Evolutionary conservation across 1,140 invertebrate genomes (phyloP), one percentile per base, ranked within the genome.

Genomic region (Drosophila athabasca): DNA sequence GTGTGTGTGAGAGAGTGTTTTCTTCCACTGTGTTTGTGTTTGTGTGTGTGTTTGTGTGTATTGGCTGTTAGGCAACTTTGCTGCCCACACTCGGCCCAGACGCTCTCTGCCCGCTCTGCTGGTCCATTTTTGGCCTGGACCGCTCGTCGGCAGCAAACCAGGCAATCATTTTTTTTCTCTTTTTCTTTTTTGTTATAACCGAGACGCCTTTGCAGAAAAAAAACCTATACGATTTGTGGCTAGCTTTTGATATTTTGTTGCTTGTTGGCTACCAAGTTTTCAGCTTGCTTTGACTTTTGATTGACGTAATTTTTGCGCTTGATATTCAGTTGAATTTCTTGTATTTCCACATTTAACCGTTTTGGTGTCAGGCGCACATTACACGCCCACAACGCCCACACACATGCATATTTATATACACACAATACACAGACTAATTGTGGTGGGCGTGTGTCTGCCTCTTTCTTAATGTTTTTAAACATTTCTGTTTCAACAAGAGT

Each of bases 291-390:
- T 77, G 79, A 81, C 79, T 78, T 75, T 87, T 87, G 82, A 87
- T 87, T 87, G 82, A 87, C 82, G 82, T 87, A 87, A 87, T 87
- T 87, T 87, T 81, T 87, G 82, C 70, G 83, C 83, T 87, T 87
- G 82, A 87, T 87, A 87, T 87, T 88, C 82, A 87, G 52, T 87
- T 87, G 82, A 87, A 87, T 87, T 88, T 87, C 82, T 87, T 88
- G 82, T 87, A 87, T 87, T 87, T 88, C 82, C 70, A 87, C 83
- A 88, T 87, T 88, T 88, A 87, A 88, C 82, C 82, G 83, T 87
- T 84, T 87, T 79, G 82, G 82, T 87, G 82, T 87, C 82, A 81
- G 83, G 74, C 83, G 70, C 70, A 82, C 81, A 84, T 61, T 79
- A 76, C 74, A 85, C 74, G 71, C 82, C 75, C 75, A 82, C 78